Conservation (phyloP, 2,113 vertebrate genomes). For the Hoplias malabaricus region DNA sequence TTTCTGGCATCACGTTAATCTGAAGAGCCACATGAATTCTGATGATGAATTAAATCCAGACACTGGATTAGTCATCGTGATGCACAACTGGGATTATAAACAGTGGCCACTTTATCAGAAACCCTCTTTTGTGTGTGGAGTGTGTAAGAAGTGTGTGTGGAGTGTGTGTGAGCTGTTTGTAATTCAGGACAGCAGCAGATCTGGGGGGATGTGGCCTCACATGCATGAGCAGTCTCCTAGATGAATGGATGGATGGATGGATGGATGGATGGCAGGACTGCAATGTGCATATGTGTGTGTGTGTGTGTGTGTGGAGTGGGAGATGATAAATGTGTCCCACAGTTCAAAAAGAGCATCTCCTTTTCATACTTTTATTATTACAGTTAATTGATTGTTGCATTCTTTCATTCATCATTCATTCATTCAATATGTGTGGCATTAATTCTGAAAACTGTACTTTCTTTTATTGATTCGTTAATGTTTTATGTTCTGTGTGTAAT, state of each 20-base stretch:
- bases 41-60: constrained; percentile 23
- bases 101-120: not conserved
- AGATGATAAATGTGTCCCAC: not conserved
- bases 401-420: not conserved
- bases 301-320: no score
- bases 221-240: not conserved
- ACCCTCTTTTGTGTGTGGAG: not conserved
- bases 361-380: no score
- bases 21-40: constrained; percentile 20
- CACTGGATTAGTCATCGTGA: constrained; percentile 13
- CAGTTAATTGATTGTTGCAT: not conserved
- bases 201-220: not conserved
- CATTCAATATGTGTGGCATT: not conserved
- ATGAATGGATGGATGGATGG: not conserved
- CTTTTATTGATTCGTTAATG: no score
- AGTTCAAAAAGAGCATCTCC: not conserved
- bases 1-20: constrained; percentile 24
- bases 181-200: not conserved
- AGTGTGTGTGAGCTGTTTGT: not conserved
- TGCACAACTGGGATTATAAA: constrained; percentile 17
- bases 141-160: constrained; percentile 4
- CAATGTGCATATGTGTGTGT: not conserved
- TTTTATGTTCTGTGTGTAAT: no score
- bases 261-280: not conserved
- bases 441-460: no score